Evolutionary conservation across 2,113 vertebrate species (phyloP).

Genomic region (Psittacara wagleri): DNA sequence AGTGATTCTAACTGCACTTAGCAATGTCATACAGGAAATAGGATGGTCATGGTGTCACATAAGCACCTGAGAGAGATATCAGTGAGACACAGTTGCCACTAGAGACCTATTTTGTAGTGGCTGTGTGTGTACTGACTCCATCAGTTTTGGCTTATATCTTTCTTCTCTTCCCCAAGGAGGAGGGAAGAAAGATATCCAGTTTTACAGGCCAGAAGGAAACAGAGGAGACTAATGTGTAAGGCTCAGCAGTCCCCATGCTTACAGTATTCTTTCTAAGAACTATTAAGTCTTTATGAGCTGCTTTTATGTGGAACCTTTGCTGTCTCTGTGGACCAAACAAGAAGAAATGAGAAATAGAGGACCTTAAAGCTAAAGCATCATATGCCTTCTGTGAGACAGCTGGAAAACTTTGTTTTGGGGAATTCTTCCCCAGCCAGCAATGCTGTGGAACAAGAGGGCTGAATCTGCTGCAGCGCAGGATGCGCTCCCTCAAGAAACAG

Average conservation of each 20-base stretch:
- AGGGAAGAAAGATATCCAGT: neutral
- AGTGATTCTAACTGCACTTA: neutral
- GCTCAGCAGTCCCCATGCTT: neutral
- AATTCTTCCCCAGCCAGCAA: neutral
- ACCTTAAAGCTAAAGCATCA: slow-evolving; percentile 3
- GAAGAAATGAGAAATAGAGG: slow-evolving; percentile 14
- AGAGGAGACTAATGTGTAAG: neutral
- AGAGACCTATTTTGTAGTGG: neutral
- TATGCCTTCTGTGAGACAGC: neutral
- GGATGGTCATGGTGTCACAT: neutral
- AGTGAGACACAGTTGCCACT: neutral
- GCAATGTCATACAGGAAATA: neutral
- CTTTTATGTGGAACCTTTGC: slow-evolving; percentile 35
- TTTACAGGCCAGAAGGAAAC: slow-evolving; percentile 31
- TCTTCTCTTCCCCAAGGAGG: neutral
- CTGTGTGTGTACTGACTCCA: neutral
- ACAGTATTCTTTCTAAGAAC: neutral
- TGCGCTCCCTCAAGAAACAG: neutral
- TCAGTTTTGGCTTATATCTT: neutral
- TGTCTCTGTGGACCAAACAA: slow-evolving; percentile 6
- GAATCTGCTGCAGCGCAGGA: neutral
- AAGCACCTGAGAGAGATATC: neutral
- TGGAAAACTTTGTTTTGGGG: neutral
- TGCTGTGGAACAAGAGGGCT: neutral
- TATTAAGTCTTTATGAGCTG: slow-evolving; percentile 18